phyloP scores from a whole-genome alignment of 2,888 invertebrate genomes.

The Xylota sylvarum region DNA sequence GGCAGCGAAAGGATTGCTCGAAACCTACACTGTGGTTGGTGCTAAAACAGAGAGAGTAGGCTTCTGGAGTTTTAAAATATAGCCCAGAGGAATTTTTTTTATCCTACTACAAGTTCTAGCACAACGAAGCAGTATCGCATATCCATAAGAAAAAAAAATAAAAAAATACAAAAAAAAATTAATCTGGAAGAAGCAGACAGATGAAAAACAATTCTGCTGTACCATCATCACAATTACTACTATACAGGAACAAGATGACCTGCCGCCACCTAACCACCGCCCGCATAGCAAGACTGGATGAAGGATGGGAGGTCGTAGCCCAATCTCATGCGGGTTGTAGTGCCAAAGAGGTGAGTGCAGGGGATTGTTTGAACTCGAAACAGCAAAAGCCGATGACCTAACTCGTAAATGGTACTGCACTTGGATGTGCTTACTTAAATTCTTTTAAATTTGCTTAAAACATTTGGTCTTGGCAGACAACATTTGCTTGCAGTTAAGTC shows the following conservation, averaged over 20 bases:
- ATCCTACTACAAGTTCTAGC: neutral
- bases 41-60: neutral
- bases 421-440: neutral
- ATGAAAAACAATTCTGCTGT: neutral
- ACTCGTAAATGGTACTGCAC: slow-evolving; percentile 13
- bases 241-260: neutral
- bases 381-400: slow-evolving; percentile 16
- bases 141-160: too few relatives aligned
- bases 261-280: neutral
- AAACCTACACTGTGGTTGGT: neutral
- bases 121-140: too few relatives aligned
- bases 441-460: neutral
- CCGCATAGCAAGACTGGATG: neutral
- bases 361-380: slow-evolving; percentile 23
- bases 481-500: slow-evolving; percentile 1
- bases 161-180: too few relatives aligned
- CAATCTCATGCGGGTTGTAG: slow-evolving; percentile 44
- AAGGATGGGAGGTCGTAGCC: slow-evolving; percentile 29
- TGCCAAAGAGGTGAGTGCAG: slow-evolving; percentile 49
- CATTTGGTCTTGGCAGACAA: neutral
- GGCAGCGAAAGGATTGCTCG: neutral
- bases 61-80: neutral
- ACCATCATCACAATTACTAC: too few relatives aligned
- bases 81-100: slow-evolving; percentile 2
- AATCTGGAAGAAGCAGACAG: neutral